Base-by-base conservation (phyloP, 2,113 vertebrate genomes). In the Lasiurus borealis region DNA sequence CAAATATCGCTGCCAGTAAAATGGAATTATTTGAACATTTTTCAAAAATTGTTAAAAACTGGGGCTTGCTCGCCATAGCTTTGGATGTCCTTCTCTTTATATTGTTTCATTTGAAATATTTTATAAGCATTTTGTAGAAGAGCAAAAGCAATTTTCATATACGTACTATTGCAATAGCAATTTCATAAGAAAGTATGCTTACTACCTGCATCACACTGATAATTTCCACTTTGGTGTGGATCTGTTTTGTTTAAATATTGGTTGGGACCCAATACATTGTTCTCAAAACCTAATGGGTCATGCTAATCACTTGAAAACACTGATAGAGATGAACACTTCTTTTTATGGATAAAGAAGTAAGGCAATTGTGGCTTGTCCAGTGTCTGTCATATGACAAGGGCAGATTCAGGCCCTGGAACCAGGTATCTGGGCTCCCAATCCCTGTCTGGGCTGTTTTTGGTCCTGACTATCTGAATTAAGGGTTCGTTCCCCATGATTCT, bases 21-120 rank as follows among this genome's bases (percentile, higher is more conserved):
- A 68, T n/a, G 44, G 36, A 82, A 68, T 75, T 85, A 85, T 57
- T 77, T 91, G 66, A 80, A 84, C 11, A 19, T 27, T 94, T 94
- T 96, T 88, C 68, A 83, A 71, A 93, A 88, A 76, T 75, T 8
- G 34, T 77, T 80, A 27, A 95, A 95, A 89, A 52, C 54, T 13
- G 12, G 44, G 27, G 1, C 40, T 92, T 71, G 62, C 50, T 82
- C 80, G 18, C 36, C 8, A 83, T 64, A 80, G 44, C n/a, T 94
- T 94, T 73, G 72, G 19, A 52, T 25, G 11, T 59, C 73, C 64
- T 8, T 13, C 64, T 77, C 57, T 59, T 82, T 72, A 40, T 81
- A 6, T 73, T 54, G 62, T 59, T 88, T 86, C 50, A 83, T 82
- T 90, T 93, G 36, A 29, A 3, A 73, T 89, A 59, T 71, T 88